phyloP scores from a whole-genome alignment of 2,113 vertebrate genomes.

The Planiliza haematocheilus region DNA sequence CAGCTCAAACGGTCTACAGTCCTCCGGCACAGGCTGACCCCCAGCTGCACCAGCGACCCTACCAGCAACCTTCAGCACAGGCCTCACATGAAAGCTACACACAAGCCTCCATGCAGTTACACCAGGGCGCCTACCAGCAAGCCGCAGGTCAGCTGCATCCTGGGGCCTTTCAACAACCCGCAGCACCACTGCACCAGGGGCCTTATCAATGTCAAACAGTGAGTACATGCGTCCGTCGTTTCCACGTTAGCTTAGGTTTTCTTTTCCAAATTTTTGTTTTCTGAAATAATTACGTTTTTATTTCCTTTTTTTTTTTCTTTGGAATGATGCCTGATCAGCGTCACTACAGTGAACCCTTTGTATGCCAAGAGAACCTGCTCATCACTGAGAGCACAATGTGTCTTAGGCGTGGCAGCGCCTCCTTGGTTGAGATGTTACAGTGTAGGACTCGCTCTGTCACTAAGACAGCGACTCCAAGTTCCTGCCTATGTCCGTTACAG shows the following conservation, averaged over 20 bases:
- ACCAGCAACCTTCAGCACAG: constrained; percentile 80
- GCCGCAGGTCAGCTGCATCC: constrained; percentile 62
- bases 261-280: constrained; percentile 15
- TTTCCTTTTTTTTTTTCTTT: constrained; percentile 67
- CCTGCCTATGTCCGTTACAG: constrained; percentile 32
- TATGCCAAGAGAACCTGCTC: constrained; percentile 55
- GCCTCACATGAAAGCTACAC: constrained; percentile 71
- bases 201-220: constrained; percentile 82
- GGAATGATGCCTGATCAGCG: constrained; percentile 56
- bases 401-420: constrained; percentile 67
- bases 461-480: constrained; percentile 27
- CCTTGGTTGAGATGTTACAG: constrained; percentile 63
- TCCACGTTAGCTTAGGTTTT: constrained; percentile 4
- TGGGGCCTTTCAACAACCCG: constrained; percentile 65
- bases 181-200: constrained; percentile 73
- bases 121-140: constrained; percentile 72
- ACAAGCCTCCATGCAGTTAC: constrained; percentile 78
- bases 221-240: constrained; percentile 43
- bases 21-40: constrained; percentile 76
- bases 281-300: constrained; percentile 31
- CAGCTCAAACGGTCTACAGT: constrained; percentile 78
- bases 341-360: constrained; percentile 63
- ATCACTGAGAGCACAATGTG: constrained; percentile 43
- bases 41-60: constrained; percentile 70
- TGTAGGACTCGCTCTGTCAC: constrained; percentile 54